Percentiles rank a stretch among this genome's conserved stretches.
Conservation (phyloP, 2,113 vertebrate species). For the Macheiramphus alcinus region DNA sequence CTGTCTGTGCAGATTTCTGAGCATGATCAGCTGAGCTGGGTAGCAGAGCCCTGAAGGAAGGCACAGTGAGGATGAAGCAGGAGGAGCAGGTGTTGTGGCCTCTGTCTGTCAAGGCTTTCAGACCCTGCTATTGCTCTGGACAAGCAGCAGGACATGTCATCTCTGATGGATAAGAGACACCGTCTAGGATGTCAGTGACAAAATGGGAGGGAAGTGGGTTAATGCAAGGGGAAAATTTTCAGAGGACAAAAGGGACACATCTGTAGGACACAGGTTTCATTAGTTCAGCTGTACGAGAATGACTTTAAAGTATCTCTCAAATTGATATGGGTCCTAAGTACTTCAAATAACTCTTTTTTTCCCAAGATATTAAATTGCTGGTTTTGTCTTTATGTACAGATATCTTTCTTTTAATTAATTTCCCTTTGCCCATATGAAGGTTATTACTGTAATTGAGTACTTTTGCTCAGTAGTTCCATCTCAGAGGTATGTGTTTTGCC, state of each 20-base stretch:
- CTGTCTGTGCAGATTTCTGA: not conserved
- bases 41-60: not conserved
- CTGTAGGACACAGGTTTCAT: not conserved
- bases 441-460: not conserved
- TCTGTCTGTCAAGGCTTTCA: not conserved
- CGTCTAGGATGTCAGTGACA: not conserved
- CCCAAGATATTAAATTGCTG: not conserved
- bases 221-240: not conserved
- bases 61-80: not conserved
- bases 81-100: not conserved
- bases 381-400: not conserved
- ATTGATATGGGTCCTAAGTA: not conserved
- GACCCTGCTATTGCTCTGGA: not conserved
- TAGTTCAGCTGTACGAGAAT: not conserved
- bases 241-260: not conserved
- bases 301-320: not conserved
- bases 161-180: not conserved
- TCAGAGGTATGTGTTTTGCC: not conserved
- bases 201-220: not conserved
- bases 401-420: not conserved
- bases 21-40: rapidly evolving
- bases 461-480: not conserved
- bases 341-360: not conserved
- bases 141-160: not conserved
- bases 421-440: not conserved